phyloP scores from a whole-genome alignment of 2,113 vertebrate species.

The Corythoichthys haematopterus region DNA sequence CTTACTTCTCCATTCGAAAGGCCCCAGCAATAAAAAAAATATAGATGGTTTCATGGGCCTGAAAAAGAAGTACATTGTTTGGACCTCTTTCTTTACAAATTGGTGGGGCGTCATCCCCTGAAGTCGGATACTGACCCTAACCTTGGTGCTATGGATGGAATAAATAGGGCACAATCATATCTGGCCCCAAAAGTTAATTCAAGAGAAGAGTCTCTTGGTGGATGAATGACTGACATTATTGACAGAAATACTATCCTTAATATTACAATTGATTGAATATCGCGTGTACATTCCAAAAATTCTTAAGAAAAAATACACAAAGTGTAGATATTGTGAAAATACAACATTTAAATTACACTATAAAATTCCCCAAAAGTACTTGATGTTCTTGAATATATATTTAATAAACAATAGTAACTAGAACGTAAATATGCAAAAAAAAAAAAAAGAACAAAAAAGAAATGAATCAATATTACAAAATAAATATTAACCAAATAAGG shows the following conservation, averaged over 20 bases:
- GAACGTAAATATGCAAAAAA: too few species aligned
- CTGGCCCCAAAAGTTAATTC: too few species aligned
- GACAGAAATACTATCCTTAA: neutral
- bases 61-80: neutral
- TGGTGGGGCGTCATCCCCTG: neutral
- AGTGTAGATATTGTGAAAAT: too few species aligned
- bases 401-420: too few species aligned
- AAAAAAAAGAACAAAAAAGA: too few species aligned
- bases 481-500: too few species aligned
- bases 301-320: neutral
- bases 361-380: too few species aligned
- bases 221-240: neutral
- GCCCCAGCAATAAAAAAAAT: constrained; percentile 19
- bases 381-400: too few species aligned
- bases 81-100: constrained; percentile 7
- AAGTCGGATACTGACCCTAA: neutral
- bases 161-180: neutral
- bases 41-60: constrained; percentile 5
- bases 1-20: constrained; percentile 25
- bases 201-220: neutral
- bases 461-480: too few species aligned
- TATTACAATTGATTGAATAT: too few species aligned
- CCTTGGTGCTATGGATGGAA: neutral
- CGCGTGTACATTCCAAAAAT: neutral
- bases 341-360: too few species aligned